Conservation (phyloP, 2,113 vertebrate species). For the Sminthopsis crassicaudata region DNA sequence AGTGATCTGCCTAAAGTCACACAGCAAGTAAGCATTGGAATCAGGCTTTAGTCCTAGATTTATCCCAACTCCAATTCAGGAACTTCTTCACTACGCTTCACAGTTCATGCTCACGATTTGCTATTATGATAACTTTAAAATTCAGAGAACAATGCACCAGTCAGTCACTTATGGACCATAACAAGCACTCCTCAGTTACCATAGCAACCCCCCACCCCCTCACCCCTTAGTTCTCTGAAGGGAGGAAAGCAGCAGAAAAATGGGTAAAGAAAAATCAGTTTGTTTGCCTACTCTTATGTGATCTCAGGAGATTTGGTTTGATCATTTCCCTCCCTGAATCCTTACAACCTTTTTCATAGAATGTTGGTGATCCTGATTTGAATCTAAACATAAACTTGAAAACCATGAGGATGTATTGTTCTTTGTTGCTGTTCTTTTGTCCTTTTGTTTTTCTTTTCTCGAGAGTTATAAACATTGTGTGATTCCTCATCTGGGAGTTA, state of each 20-base stretch:
- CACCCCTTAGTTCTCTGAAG: no score
- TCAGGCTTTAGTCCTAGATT: background rate
- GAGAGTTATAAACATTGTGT: background rate
- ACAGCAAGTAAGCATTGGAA: background rate
- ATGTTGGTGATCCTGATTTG: background rate
- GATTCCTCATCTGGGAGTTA: background rate
- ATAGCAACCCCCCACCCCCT: background rate
- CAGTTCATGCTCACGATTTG: background rate
- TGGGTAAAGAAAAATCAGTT: no score
- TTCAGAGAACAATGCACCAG: background rate
- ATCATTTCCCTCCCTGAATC: background rate
- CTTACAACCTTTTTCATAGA: background rate
- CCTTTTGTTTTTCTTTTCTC: background rate
- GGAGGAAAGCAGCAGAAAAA: no score
- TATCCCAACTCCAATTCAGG: background rate
- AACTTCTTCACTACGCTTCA: background rate
- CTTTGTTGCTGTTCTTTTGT: background rate
- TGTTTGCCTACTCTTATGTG: background rate
- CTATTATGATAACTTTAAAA: background rate
- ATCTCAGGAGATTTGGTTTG: background rate
- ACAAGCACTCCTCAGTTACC: background rate
- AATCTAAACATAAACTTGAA: background rate
- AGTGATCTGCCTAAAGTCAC: background rate
- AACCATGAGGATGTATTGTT: background rate
- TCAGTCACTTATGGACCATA: background rate